Evolutionary conservation across 64 coral and sea anemone genomes (phyloP), one percentile per base, ranked within the genome.

Genomic region (Acropora yongei): DNA sequence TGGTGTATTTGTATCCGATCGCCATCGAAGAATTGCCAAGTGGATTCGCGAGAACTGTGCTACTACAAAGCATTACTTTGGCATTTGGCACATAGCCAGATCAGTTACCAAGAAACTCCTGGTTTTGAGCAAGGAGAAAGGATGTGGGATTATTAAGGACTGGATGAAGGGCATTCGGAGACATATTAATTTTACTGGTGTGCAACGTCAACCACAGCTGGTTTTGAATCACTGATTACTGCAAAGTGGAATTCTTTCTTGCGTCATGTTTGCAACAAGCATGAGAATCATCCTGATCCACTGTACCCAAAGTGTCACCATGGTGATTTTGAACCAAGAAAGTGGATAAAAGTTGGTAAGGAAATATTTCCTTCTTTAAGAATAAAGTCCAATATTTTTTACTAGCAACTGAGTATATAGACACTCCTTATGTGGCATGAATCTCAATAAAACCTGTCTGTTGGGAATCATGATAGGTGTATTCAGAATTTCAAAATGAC

Each of bases 21-120:
- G 84, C 47, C 84, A 87, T 49, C 6, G 84, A 74, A 45, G 84
- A 16, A 87, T 87, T 74, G 84, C 84, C 9, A 87, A 87, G n/a
- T 87, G 84, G 84, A 46, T 74, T 5, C 19, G 81, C 2, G 43
- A 47, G 14, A 2, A 8, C 12, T 11, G 46, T 12, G 2, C 2
- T 1, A 50, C 13, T 51, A 67, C 82, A 4, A 1, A 44, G 2
- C 82, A 86, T 42, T 86, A 41, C 63, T 86, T 71, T 74, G 84
- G 75, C 47, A 73, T 87, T 20, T 87, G 84, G 57, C 57, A 8
- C 10, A 12, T 61, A 8, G 57, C 57, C 4, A 1, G 84, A 50
- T 74, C 67, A 3, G 8, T 51, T 50, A 47, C 44, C 12, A 86
- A 86, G 43, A 72, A 72, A 47, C 9, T 86, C 57, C 63, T 86